Evolutionary conservation across 92 coral and sea anemone species (phyloP), one percentile per base, ranked within the genome.

Genomic region (Hydrozoanthus gracilis): DNA sequence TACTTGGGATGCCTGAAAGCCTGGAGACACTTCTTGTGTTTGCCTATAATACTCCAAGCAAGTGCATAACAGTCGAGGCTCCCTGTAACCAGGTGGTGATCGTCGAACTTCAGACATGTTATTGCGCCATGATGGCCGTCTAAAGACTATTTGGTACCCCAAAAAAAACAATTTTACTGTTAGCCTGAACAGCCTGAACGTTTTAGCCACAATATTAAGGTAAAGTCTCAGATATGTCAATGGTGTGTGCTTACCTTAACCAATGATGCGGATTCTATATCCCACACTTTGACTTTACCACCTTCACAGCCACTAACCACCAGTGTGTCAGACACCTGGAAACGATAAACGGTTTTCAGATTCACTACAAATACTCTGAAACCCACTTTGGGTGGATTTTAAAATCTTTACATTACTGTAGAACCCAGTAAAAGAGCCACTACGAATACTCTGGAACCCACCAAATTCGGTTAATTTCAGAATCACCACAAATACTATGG

Each of bases 271-370:
- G 92, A 91, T 14, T 95, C 91, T 70, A 95, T 96, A 73, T 95
- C 98, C 99, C 99, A 96, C 9, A 96, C 99, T 60, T 95, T 95
- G 0, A 96, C 98, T 82, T 96, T 96, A 9, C 97, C 96, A 4
- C 98, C 99, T 77, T 96, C 99, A 73, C 99, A 96, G 55, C 99
- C 99, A 78, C 99, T 96, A 35, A 96, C 88, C 44, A 92, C 98
- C 52, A 93, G 66, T 11, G 90, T 84, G 73, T 95, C 94, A 8
- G 98, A 95, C 4, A 95, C 98, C 99, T 96, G 55, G 15, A 78
- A 67, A 66, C 16, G 3, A 4, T 69, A 7, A 12, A 18, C 20
- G n/a, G 39, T 2, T 27, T 27, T 27, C 39, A 27, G 39, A 27
- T 27, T 27, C 39, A 27, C 39, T 27, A 27, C 39, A 27, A 27